Conservation (phyloP, 2,113 vertebrate species). For the Alces alces region DNA sequence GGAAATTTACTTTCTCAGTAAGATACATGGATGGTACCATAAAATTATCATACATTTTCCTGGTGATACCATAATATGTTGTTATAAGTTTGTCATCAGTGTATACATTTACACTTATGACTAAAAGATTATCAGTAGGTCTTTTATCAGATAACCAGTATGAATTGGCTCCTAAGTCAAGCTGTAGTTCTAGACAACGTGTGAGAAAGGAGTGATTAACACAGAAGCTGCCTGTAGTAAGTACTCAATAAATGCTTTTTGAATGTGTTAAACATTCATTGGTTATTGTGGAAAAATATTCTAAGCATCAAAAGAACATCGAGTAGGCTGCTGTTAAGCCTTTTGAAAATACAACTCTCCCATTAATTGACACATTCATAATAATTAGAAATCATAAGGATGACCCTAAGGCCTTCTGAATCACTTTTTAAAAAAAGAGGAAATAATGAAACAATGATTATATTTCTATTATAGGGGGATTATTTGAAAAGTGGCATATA, state of each 20-base stretch:
- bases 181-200: background rate
- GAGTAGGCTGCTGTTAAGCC: background rate
- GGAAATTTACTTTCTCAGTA: conserved; percentile 24
- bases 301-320: background rate
- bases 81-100: background rate
- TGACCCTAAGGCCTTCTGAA: background rate
- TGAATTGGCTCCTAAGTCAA: background rate
- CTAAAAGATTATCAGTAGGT: background rate
- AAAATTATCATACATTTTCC: conserved; percentile 2
- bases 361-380: background rate
- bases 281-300: background rate
- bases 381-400: background rate
- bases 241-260: background rate
- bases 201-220: background rate
- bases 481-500: background rate
- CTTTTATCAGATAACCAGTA: background rate
- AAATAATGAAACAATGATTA: background rate
- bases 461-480: background rate
- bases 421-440: background rate
- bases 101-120: background rate
- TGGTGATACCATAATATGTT: background rate
- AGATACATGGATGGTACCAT: background rate
- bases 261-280: background rate
- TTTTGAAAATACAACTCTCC: background rate
- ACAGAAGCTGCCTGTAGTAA: background rate